Evolutionary conservation across 2,797 vertebrate genomes (phyloP).

Genomic region (Parauchenoglanis punctatus): DNA sequence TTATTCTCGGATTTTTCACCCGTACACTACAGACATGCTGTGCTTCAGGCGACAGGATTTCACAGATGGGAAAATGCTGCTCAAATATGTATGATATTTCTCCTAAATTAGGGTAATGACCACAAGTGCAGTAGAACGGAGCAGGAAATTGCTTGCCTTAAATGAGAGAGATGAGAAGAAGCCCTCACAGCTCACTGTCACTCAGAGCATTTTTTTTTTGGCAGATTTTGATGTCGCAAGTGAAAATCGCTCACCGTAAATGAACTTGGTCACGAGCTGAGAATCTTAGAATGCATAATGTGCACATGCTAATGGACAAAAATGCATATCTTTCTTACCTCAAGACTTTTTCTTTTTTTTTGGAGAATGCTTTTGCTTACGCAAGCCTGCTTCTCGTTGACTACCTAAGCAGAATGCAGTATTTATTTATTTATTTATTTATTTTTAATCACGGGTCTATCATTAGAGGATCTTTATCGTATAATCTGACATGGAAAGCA

Average conservation of each 20-base stretch:
- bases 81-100: slow-evolving; percentile 2
- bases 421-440: neutral
- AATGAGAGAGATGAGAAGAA: neutral
- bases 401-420: neutral
- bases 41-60: neutral
- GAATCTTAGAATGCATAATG: neutral
- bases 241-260: neutral
- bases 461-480: neutral
- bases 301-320: neutral
- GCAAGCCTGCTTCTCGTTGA: neutral
- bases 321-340: neutral
- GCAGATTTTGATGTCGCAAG: neutral
- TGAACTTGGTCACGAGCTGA: neutral
- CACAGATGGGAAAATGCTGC: neutral
- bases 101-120: slow-evolving; percentile 12
- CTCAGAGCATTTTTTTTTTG: neutral
- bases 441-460: neutral
- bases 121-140: neutral
- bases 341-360: neutral
- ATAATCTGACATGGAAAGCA: neutral
- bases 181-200: neutral
- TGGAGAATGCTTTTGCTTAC: neutral
- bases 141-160: neutral
- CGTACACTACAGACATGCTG: neutral
- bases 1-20: neutral